Evolutionary conservation across 2,797 vertebrate species (phyloP), one percentile per base, ranked within the genome.

Genomic region (Catostomus latipinnis): DNA sequence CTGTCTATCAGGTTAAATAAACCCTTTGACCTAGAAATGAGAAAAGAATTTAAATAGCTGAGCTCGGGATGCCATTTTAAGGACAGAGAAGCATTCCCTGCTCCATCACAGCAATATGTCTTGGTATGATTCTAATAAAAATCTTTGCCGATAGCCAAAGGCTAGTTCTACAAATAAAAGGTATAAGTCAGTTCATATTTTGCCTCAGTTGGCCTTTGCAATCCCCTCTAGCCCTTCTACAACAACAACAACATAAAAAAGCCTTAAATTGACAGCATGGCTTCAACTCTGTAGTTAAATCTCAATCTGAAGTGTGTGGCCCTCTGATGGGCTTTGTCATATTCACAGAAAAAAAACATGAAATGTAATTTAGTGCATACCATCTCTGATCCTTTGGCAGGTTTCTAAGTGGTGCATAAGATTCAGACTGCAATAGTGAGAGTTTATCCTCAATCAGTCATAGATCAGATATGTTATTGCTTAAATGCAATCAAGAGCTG

Each of bases 1-100:
- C 74, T 22, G 72, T 66, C 62, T 71, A 54, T 22, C 22, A 66
- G 13, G 75, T 14, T 53, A 69, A 61, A 75, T 81, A 54, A 86
- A 83, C 78, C 74, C 72, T 43, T 8, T 70, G 45, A 76, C 78
- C 82, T 46, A 62, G 34, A 76, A 76, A 48, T 76, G 50, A 67
- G 74, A 52, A 63, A 70, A 49, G 70, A 49, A 63, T 82, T 62
- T 72, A 69, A 52, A 61, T 48, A 63, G 63, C 56, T 46, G 14
- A 53, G 46, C 49, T 49, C 8, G 5, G 6, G 49, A 46, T 69
- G 22, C 16, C 45, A 18, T 60, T 60, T 56, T 57, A 48, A 58
- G 34, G 11, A 76, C 67, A 81, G 57, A 1, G 6, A 2, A 12
- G 22, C 7, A 6, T 72, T 67, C 56, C 46, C 14, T 22, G 8